Evolutionary conservation across 2,888 invertebrate genomes (phyloP), one percentile per base, ranked within the genome.

Genomic region (Ceramica pisi): DNA sequence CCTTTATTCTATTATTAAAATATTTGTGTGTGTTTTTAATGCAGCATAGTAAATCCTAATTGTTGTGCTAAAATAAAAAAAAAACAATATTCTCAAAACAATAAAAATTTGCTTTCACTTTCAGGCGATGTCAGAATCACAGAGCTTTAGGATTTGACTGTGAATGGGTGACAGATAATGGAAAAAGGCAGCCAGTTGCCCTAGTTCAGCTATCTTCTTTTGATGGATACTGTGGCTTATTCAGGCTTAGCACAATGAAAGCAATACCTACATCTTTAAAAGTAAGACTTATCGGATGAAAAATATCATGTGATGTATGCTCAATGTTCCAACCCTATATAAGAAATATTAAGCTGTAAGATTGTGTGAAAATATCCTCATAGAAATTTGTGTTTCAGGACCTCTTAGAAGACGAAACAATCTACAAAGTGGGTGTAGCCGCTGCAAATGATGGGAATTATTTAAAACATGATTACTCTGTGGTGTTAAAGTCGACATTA

Each of bases 361-460:
- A 60, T 46, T 23, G 6, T 14, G 21, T 21, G 41, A 14, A 19
- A 41, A 23, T 21, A 0, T 5, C 3, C 19, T 19, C 31, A 38
- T 7, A 23, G 3, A 31, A 38, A 21, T 12, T 41, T 3, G 7
- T 67, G 0, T 80, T 90, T 16, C 82, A 97, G 97, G 93, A 95
- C 35, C 86, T 98, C 26, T 88, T 98, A 67, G 96, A 97, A 90
- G 97, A 97, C 87, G 95, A 95, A 66, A 94, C 93, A 7, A 96
- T 98, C 64, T 94, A 98, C 70, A 98, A 98, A 96, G 97, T 98
- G 6, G 98, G 98, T 0, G 98, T 98, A 5, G 97, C 97, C 0
- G 96, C 97, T 0, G 91, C 93, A 14, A 97, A 97, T 79, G 98
- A 98, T 94, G 97, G 97, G 0, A 96, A 94, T 67, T 97, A 97